A percentile compares a stretch with the other conserved stretches of the same genome.
phyloP scores from a whole-genome alignment of 2,888 invertebrate genomes.

The Lithophane ornitopus region DNA sequence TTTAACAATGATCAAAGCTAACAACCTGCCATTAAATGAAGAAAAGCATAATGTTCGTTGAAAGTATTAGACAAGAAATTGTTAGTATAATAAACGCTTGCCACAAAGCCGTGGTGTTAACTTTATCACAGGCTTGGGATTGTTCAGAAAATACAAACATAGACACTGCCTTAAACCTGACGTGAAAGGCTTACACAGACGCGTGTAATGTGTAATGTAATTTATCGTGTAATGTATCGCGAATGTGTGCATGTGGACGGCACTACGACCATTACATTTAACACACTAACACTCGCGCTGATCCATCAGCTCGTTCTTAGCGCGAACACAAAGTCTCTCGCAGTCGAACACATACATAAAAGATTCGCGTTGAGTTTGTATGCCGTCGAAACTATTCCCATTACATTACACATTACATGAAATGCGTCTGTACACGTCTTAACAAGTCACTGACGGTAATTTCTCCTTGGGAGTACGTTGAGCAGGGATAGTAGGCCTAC shows the following conservation, averaged over 20 bases:
- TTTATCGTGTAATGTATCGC: not conserved
- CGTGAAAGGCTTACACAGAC: not conserved
- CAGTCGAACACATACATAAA: too few species aligned
- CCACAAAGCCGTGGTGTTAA: constrained; percentile 52
- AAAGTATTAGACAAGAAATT: constrained; percentile 53
- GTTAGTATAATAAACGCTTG: constrained; percentile 44
- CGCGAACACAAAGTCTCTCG: not conserved
- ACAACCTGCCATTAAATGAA: constrained; percentile 28
- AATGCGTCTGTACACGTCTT: not conserved
- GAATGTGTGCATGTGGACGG: not conserved
- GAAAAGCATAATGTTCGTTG: constrained; percentile 14
- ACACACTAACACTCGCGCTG: not conserved
- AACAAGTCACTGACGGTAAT: constrained; percentile 45
- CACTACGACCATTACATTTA: not conserved
- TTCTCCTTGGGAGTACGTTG: constrained; percentile 21
- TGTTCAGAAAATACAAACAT: constrained; percentile 57
- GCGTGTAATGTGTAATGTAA: not conserved
- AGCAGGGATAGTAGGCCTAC: constrained; percentile 23
- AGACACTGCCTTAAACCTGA: constrained; percentile 32
- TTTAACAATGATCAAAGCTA: constrained; percentile 19
- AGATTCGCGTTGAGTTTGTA: not conserved
- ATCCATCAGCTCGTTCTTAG: not conserved
- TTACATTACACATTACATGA: not conserved
- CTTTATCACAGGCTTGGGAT: constrained; percentile 51
- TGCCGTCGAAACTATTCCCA: not conserved